Base-by-base conservation (phyloP, 2,797 vertebrate species). In the Rhinichthys osculus region DNA sequence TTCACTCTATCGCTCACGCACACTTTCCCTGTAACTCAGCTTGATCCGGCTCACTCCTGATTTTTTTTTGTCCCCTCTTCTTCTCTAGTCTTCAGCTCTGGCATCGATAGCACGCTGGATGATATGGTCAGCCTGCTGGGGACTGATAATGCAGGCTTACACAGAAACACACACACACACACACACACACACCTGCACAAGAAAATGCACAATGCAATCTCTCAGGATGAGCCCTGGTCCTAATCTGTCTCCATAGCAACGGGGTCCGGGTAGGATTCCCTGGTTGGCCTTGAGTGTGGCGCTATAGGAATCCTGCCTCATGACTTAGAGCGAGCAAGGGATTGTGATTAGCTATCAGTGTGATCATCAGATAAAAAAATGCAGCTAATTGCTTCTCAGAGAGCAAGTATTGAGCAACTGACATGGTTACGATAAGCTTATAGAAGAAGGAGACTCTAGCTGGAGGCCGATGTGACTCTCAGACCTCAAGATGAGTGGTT, bases 381-480 rank as follows among this genome's bases (percentile, higher is more conserved):
- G 85, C 92, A 93, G 93, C 95, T 95, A 95, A 95, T 94, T 94
- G 92, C 90, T 91, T 94, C 93, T 93, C 89, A 89, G 87, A 90
- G 93, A 92, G 87, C 91, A 92, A 88, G 90, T 89, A 89, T 89
- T 91, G 89, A 90, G 85, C 81, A 89, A 90, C 82, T 88, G 92
- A 89, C 89, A 88, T 89, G 88, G 88, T 88, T 89, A 89, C 19
- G 88, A 86, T 83, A 82, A 87, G 74, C 81, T 84, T 69, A 72
- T 23, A 71, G 33, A 54, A 70, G 84, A 33, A 50, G 78, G 42
- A 67, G 62, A 67, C 72, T 86, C 67, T 71, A 30, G 57, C 66
- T 38, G 33, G 78, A 52, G 66, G 54, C 74, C 17, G 35, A 85
- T 64, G 64, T 33, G 47, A 67, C 54, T 85, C 67, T 13, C 44